A percentile compares a stretch with the other conserved stretches of the same genome.
phyloP scores from a whole-genome alignment of 2,888 invertebrate genomes.

The Chrysina gloriosa region DNA sequence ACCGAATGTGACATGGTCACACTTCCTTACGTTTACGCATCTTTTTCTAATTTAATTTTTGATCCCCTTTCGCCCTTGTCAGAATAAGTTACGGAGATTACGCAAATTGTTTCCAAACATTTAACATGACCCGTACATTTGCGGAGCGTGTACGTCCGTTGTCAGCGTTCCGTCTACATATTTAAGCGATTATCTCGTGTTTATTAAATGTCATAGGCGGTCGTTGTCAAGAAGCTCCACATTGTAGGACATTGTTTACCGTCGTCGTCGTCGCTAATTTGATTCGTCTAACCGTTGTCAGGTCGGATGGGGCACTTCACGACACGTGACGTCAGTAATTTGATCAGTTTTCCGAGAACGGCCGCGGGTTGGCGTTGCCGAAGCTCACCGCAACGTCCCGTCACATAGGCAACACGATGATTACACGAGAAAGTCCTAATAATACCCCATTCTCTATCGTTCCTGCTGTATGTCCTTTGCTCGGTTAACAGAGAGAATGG shows the following conservation, averaged over 20 bases:
- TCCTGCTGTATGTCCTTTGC: constrained; percentile 9
- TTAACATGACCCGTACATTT: constrained; percentile 37
- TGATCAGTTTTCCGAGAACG: constrained; percentile 55
- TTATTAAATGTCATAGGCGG: constrained; percentile 45
- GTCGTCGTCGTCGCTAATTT: constrained; percentile 56
- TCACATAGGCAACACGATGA: constrained; percentile 55
- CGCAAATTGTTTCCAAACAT: constrained; percentile 35
- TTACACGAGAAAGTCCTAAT: constrained; percentile 55
- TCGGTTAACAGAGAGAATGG: constrained; percentile 37
- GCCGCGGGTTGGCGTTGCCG: constrained; percentile 52
- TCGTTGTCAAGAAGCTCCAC: constrained; percentile 43
- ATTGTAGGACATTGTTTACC: constrained; percentile 46
- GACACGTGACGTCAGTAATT: constrained; percentile 61
- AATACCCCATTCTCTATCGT: constrained; percentile 41
- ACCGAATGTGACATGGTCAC: background rate
- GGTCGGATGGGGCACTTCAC: constrained; percentile 60
- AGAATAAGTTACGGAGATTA: constrained; percentile 34
- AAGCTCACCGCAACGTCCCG: constrained; percentile 54
- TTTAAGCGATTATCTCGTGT: constrained; percentile 45
- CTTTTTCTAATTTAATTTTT: constrained; percentile 18
- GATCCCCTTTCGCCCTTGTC: constrained; percentile 25
- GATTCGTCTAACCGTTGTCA: constrained; percentile 62
- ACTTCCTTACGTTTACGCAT: constrained; percentile 2
- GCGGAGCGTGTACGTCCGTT: constrained; percentile 32
- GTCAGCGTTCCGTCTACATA: constrained; percentile 35